Conservation (phyloP, 2,113 vertebrate species). For the Mesoclemmys tuberculata region DNA sequence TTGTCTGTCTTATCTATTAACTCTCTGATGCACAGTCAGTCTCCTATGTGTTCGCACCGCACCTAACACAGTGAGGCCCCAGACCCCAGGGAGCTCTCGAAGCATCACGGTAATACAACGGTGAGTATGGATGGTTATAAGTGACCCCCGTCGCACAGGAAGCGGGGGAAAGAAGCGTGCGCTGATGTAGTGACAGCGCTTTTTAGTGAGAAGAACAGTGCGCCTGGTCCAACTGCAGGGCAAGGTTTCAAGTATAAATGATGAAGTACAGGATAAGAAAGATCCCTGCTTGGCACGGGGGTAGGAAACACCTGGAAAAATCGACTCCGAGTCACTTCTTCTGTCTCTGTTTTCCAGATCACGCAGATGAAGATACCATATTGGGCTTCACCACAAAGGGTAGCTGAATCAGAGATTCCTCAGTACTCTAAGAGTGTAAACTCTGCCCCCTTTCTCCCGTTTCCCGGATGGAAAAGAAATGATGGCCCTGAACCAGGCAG, state of each 20-base stretch:
- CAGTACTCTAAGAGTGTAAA: not conserved
- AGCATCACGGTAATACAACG: not conserved
- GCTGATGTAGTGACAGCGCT: accelerated
- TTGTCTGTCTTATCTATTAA: accelerated
- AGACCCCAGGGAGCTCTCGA: not conserved
- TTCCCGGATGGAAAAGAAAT: not conserved
- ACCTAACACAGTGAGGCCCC: not conserved
- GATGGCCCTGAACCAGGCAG: not conserved
- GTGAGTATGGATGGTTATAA: not conserved
- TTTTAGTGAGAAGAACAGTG: not conserved
- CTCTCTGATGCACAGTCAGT: not conserved
- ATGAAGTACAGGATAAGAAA: not conserved
- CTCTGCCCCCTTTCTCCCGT: not conserved
- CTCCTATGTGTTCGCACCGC: not conserved
- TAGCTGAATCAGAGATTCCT: not conserved
- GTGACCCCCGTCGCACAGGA: not conserved
- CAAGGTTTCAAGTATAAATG: not conserved
- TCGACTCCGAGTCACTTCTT: not conserved
- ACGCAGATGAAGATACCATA: not conserved
- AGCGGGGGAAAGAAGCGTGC: not conserved
- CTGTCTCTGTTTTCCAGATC: not conserved
- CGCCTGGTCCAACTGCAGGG: not conserved
- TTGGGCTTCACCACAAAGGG: not conserved
- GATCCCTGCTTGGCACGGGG: not conserved
- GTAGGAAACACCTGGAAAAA: not conserved